Percentiles rank a stretch among this genome's conserved stretches.
Evolutionary conservation across 2,888 invertebrate genomes (phyloP).

Genomic region (Tetrapedia diversipes): DNA sequence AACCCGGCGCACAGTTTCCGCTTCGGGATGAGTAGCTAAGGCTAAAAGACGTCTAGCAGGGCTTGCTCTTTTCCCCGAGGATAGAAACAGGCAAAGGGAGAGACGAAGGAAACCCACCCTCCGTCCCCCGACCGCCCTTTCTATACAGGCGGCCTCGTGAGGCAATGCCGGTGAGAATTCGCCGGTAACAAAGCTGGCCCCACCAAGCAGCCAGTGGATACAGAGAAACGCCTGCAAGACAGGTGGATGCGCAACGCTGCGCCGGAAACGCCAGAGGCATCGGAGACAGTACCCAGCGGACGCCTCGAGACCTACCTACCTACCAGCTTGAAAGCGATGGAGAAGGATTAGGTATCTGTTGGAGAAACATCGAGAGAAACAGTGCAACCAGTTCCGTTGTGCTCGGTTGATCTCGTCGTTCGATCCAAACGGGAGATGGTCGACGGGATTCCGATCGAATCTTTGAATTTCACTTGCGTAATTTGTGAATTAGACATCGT

Average conservation of each 20-base stretch:
- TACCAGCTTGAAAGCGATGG: constrained; percentile 11
- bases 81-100: constrained; percentile 25
- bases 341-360: constrained; percentile 24
- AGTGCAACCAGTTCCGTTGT: no score
- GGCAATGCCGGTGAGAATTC: constrained; percentile 55
- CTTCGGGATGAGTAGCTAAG: constrained; percentile 28
- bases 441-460: no score
- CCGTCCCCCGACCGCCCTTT: no score
- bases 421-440: no score
- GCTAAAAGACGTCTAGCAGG: constrained; percentile 24
- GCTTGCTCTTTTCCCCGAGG: constrained; percentile 23
- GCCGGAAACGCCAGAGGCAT: constrained; percentile 40
- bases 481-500: no score
- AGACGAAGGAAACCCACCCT: constrained; percentile 14
- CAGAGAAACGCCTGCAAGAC: constrained; percentile 16
- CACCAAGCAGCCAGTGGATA: constrained; percentile 26
- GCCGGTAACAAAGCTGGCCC: constrained; percentile 43
- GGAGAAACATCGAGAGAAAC: no score
- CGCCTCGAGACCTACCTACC: constrained; percentile 3
- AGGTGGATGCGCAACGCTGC: constrained; percentile 42
- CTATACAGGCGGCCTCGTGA: constrained; percentile 43
- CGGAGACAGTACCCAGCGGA: constrained; percentile 17
- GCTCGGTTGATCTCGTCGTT: no score
- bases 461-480: no score
- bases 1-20: constrained; percentile 32